Percentiles rank a stretch among this genome's conserved stretches.
Conservation (phyloP, 2,113 vertebrate genomes). For the Lampris incognitus region DNA sequence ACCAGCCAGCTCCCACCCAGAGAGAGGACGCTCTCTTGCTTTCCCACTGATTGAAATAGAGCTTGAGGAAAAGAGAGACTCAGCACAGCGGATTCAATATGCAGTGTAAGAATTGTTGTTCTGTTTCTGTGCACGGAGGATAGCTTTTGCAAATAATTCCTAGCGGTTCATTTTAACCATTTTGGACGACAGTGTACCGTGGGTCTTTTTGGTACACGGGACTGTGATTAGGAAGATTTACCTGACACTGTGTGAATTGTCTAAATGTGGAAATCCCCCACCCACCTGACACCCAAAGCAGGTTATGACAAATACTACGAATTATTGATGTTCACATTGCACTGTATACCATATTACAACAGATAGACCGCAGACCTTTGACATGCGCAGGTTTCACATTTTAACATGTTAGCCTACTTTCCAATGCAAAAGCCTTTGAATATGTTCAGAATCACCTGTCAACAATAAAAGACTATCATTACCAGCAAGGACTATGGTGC, state of each 20-base stretch:
- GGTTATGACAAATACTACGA: background rate
- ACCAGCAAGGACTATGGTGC: no score
- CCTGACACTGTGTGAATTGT: slow-evolving; percentile 19
- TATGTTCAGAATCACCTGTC: no score
- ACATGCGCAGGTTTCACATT: background rate
- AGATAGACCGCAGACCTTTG: background rate
- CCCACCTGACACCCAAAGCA: background rate
- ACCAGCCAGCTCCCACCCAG: slow-evolving; percentile 22
- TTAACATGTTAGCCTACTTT: background rate
- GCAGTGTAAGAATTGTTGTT: background rate
- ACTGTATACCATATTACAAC: no score
- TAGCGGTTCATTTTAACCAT: background rate
- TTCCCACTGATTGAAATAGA: slow-evolving; percentile 38
- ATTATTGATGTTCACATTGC: background rate
- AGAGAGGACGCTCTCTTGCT: slow-evolving; percentile 22
- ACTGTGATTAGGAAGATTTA: no score
- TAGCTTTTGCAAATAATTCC: background rate
- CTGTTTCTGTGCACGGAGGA: background rate
- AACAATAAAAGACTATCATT: no score
- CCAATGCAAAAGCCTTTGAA: background rate
- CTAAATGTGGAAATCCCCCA: background rate
- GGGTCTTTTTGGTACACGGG: no score
- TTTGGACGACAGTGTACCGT: background rate
- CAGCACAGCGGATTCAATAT: slow-evolving; percentile 7
- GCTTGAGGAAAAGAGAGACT: slow-evolving; percentile 19